A percentile compares a stretch with the other conserved stretches of the same genome.
Evolutionary conservation across 2,113 vertebrate genomes (phyloP).

Genomic region (Oncorhynchus tshawytscha): DNA sequence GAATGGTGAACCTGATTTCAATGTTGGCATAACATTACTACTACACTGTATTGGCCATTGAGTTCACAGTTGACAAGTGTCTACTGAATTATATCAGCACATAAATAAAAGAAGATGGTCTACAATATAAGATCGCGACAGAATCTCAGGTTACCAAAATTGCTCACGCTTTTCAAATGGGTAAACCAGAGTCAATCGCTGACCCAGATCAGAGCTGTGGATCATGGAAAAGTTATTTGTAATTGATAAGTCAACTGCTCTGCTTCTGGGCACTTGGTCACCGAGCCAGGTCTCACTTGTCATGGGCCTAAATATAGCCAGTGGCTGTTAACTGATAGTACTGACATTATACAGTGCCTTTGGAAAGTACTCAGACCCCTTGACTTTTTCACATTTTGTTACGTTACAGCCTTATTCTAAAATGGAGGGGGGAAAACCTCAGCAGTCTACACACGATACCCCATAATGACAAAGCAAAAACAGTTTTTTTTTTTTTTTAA

Average conservation of each 20-base stretch:
- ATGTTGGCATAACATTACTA: not conserved
- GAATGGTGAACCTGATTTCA: not conserved
- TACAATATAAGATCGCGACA: not conserved
- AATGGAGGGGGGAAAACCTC: too few species aligned
- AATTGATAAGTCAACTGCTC: constrained; percentile 29
- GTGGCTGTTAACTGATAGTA: constrained; percentile 29
- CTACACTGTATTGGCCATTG: not conserved
- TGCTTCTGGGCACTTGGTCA: constrained; percentile 19
- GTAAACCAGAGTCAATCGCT: constrained; percentile 5
- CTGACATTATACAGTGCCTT: too few species aligned
- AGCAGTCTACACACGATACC: too few species aligned
- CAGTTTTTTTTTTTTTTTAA: too few species aligned
- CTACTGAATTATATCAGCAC: not conserved
- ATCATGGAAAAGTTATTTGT: constrained; percentile 42
- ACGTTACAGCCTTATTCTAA: too few species aligned
- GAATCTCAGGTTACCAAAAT: not conserved
- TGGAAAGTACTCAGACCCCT: too few species aligned
- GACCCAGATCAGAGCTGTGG: constrained; percentile 17
- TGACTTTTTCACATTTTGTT: too few species aligned
- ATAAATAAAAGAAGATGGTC: not conserved
- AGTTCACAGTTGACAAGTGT: not conserved
- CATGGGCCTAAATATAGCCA: constrained; percentile 24
- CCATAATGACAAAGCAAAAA: too few species aligned
- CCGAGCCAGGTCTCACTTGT: constrained; percentile 25
- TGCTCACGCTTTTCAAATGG: not conserved